phyloP scores from a whole-genome alignment of 2,113 vertebrate genomes.

The Carassius gibelio region DNA sequence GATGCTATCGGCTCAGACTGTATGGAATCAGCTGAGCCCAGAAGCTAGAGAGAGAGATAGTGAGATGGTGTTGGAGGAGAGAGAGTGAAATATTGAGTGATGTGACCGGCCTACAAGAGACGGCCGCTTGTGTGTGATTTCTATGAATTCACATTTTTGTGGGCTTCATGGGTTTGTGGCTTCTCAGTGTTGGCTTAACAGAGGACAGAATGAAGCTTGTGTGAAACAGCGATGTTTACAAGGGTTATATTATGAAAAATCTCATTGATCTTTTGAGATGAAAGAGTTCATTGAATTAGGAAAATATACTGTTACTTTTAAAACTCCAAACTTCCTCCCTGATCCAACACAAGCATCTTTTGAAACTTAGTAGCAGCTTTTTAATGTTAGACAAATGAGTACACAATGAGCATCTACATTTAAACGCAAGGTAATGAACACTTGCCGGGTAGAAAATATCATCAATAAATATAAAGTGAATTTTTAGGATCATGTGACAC shows the following conservation, averaged over 20 bases:
- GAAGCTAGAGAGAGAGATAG: slow-evolving; percentile 23
- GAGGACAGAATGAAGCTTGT: background rate
- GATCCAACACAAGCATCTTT: background rate
- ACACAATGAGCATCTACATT: background rate
- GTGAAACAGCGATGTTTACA: background rate
- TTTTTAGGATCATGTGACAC: too few species aligned
- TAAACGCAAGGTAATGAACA: background rate
- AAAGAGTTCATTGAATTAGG: background rate
- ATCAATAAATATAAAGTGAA: too few species aligned
- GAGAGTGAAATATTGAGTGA: slow-evolving; percentile 5
- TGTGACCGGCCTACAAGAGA: slow-evolving; percentile 2
- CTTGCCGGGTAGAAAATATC: background rate
- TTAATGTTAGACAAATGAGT: background rate
- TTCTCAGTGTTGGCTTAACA: background rate
- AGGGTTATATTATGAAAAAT: background rate
- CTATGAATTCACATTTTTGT: background rate
- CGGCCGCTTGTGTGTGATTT: background rate
- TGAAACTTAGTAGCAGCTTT: background rate
- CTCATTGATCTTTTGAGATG: background rate
- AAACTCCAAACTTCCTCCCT: background rate
- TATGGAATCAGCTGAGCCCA: slow-evolving; percentile 36
- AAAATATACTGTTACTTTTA: background rate
- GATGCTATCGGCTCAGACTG: slow-evolving; percentile 58
- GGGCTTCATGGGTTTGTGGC: background rate
- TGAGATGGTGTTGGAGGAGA: background rate